phyloP scores from a whole-genome alignment of 2,888 invertebrate genomes.

The Hydriomena furcata region DNA sequence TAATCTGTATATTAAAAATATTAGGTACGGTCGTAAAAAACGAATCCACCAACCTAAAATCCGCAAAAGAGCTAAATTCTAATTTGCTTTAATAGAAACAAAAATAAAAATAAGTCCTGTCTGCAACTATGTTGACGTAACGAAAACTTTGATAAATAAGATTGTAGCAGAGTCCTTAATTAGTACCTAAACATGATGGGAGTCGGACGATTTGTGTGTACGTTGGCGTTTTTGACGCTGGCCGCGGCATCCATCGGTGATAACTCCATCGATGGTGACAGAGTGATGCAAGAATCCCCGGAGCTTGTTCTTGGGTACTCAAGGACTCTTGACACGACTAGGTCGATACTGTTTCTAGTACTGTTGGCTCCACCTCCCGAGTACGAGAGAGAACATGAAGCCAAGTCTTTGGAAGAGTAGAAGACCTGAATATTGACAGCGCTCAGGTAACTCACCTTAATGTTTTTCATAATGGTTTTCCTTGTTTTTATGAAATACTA shows the following conservation, averaged over 20 bases:
- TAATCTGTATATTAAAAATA: no score
- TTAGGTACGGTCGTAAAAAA: no score
- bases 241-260: constrained; percentile 61
- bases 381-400: constrained; percentile 53
- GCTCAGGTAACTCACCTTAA: constrained; percentile 59
- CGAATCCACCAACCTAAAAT: no score
- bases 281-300: constrained; percentile 68
- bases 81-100: no score
- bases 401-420: constrained; percentile 65
- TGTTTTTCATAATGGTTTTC: no score
- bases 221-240: constrained; percentile 55
- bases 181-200: constrained; percentile 76
- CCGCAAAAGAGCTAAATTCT: no score
- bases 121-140: no score
- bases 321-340: constrained; percentile 58
- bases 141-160: constrained; percentile 74
- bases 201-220: constrained; percentile 50
- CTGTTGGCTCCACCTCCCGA: constrained; percentile 55
- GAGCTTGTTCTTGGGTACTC: constrained; percentile 71
- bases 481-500: no score
- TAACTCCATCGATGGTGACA: constrained; percentile 62
- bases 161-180: constrained; percentile 63
- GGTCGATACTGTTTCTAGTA: constrained; percentile 70
- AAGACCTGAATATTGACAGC: constrained; percentile 61
- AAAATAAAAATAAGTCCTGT: no score